Base-by-base conservation (phyloP, 2,797 vertebrate species). In the Sebastes cheni region DNA sequence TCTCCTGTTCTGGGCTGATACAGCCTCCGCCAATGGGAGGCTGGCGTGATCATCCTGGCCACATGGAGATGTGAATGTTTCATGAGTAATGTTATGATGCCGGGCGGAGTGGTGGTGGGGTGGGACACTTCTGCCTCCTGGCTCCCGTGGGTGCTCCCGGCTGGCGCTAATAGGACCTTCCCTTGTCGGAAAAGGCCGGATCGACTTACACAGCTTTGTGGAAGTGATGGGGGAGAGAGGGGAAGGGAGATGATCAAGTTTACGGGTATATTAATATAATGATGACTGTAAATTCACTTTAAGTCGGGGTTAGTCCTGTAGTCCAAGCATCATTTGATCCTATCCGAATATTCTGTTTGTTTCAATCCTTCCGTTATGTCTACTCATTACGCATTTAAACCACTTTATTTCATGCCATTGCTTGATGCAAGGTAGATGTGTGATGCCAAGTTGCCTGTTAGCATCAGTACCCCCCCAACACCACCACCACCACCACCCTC, bases 1-100 rank as follows among this genome's bases (percentile, higher is more conserved):
- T 93, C 95, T 94, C 88, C 93, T 91, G 92, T 90, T 95, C 92
- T 96, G 95, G 94, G 94, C 94, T 91, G 94, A 96, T 95, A 77
- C 70, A 3, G 36, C 23, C 83, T 93, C 84, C 59, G 7, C 95
- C 95, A 96, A 96, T 96, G 55, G 71, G 86, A 91, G 86, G 55
- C 88, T 86, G 83, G 85, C 82, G 77, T 90, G 92, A 93, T 86
- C 77, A 25, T 67, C 72, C 72, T 88, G 88, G 89, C 89, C 91
- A 89, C 89, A 88, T 91, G 58, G 77, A 50, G 88, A 87, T 89
- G 91, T 95, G 91, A 95, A 95, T 95, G 93, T 95, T 96, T 96
- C 86, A 95, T 96, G 95, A 94, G 92, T 88, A 86, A 91, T 81
- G 67, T 90, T 94, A 85, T 92, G 93, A 91, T 91, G 93, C 79